phyloP scores from a whole-genome alignment of 2,113 vertebrate genomes.

The Actenoides hombroni region DNA sequence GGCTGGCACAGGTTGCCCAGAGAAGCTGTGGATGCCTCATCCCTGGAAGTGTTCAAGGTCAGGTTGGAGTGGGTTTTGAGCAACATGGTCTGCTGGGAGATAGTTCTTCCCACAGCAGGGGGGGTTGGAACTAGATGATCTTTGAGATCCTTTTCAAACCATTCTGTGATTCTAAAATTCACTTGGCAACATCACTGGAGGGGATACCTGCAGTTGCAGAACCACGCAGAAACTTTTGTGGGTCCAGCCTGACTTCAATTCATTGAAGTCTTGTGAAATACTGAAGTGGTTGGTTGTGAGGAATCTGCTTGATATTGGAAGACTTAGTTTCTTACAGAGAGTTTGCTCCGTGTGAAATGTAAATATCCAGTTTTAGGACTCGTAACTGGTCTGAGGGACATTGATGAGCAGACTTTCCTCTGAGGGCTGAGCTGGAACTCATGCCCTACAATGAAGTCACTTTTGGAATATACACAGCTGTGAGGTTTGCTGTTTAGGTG shows the following conservation, averaged over 20 bases:
- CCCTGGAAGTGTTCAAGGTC: no score
- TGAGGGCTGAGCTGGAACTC: neutral
- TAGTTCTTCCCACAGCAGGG: no score
- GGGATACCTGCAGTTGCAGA: neutral
- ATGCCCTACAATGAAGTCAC: no score
- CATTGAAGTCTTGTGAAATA: neutral
- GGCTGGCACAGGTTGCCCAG: neutral
- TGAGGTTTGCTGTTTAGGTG: neutral
- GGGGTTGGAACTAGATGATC: no score
- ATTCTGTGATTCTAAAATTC: no score
- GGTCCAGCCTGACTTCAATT: neutral
- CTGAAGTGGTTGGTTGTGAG: fast-evolving
- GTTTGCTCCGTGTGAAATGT: neutral
- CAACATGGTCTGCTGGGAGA: no score
- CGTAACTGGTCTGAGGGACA: neutral
- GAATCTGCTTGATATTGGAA: neutral
- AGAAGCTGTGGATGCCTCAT: no score
- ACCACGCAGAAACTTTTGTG: neutral
- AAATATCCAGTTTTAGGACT: neutral
- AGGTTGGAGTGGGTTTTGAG: no score
- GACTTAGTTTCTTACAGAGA: neutral
- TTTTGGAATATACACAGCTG: neutral
- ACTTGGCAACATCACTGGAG: fast-evolving
- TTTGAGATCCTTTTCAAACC: no score
- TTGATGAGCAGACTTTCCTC: neutral